Base-by-base conservation (phyloP, 2,797 vertebrate species). In the Phylloscopus collybita region DNA sequence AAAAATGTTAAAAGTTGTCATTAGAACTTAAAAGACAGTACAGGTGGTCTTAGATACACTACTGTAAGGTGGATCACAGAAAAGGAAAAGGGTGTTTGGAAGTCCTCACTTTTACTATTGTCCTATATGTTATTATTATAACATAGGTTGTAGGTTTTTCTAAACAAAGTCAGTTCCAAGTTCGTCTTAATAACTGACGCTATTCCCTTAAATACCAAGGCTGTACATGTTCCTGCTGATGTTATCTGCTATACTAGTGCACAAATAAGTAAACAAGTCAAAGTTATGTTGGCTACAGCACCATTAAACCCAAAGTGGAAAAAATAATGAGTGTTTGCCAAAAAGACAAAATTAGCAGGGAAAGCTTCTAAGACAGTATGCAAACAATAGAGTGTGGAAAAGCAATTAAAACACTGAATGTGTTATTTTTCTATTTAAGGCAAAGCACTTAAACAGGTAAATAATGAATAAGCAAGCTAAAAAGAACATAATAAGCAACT, bases 351-450 rank as follows among this genome's bases (percentile, higher is more conserved):
- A 94, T 95, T 84, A 95, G 96, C 91, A 93, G 88, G 85, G 93
- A 96, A 91, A 83, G 89, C 92, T 93, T 92, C 80, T 97, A 93
- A 96, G 95, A 96, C 69, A 47, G 89, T 93, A 94, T 96, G 94
- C 94, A 95, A 96, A 97, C 97, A 96, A 96, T 92, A 84, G 94
- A 88, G 95, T 93, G 95, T 97, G 97, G 96, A 97, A 97, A 97
- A 97, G 88, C 92, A 94, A 97, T 97, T 97, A 97, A 90, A 92
- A 96, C 92, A 91, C 65, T 90, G 88, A 97, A 97, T 0, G 85
- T 94, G 93, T 94, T 92, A 94, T 97, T 96, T 94, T 95, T 95
- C 65, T 91, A 94, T 88, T 95, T 94, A 90, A 88, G 88, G 87
- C 72, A 93, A 96, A 95, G 61, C 61, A 92, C 88, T 90, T 92